Conservation (phyloP, 2,113 vertebrate species). For the Vulpes vulpes region DNA sequence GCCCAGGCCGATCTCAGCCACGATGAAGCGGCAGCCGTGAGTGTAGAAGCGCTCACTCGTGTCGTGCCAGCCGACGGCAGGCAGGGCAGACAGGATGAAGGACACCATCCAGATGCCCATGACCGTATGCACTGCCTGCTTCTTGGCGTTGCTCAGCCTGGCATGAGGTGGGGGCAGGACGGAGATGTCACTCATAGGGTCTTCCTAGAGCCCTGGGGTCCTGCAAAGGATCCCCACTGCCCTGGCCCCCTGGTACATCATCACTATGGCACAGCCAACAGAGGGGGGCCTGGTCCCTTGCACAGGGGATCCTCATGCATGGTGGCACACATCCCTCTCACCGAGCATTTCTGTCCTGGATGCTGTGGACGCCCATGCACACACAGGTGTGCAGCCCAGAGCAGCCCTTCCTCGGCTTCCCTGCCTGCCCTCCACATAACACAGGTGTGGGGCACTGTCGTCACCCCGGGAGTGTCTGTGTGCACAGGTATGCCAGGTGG, state of each 20-base stretch:
- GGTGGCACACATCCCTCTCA: rapidly evolving
- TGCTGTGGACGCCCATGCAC: not conserved
- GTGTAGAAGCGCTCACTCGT: constrained; percentile 94
- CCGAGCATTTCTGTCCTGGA: not conserved
- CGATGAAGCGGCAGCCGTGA: constrained; percentile 95
- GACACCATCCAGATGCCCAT: constrained; percentile 99
- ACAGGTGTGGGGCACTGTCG: not conserved
- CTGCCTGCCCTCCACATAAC: rapidly evolving
- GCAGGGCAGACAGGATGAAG: constrained; percentile 95
- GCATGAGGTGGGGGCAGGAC: not conserved
- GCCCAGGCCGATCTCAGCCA: constrained; percentile 96
- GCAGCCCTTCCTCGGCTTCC: not conserved
- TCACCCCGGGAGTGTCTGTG: not conserved
- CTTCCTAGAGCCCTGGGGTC: not conserved
- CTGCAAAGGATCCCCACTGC: not conserved
- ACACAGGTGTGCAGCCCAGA: not conserved
- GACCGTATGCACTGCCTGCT: constrained; percentile 96
- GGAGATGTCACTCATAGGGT: not conserved
- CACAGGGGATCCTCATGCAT: not conserved
- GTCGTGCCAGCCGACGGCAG: constrained; percentile 96
- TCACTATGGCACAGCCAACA: rapidly evolving
- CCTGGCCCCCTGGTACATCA: not conserved
- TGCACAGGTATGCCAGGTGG: rapidly evolving
- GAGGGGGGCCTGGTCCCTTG: not conserved
- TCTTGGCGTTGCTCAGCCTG: constrained; percentile 96